Base-by-base conservation (phyloP, 2,797 vertebrate genomes). In the Alfaro cultratus region DNA sequence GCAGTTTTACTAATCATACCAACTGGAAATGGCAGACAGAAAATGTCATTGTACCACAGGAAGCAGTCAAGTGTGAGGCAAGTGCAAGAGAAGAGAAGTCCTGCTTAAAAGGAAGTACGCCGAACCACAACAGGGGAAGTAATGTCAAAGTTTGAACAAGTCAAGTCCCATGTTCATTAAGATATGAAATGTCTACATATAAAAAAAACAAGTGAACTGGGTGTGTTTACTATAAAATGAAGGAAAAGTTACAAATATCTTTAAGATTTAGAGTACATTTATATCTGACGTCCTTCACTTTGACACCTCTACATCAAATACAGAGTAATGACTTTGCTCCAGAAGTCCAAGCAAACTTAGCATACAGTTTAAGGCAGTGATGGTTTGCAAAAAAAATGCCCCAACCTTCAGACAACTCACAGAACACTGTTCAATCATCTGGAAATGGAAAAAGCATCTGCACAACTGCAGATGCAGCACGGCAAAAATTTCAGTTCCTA, bases 111-210 rank as follows among this genome's bases (percentile, higher is more conserved):
- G 88, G 91, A 91, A 93, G 82, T 77, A 18, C 18, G 51, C 43
- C 39, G 1, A 80, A 88, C 89, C 92, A 85, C 89, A 90, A 87
- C 51, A 79, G 86, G 23, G 86, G 91, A 92, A 93, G 86, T 87
- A 71, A 81, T 76, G 78, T 85, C 55, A 71, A 68, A 76, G 67
- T 55, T 77, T 23, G 31, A 72, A 80, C 41, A 79, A 75, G 71
- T 29, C 49, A 68, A 55, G 46, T 34, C 26, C 47, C 18, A 73
- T 4, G 11, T 62, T 64, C 62, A 77, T 72, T 41, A 57, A 51
- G 74, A 36, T 68, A 78, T 31, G 12, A 78, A 67, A 81, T 21
- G 23, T 29, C 43, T 18, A 12, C 9, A 64, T 34, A 31, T 62
- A 62, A 16, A 77, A n/a, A 60, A 29, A 70, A 41, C 13, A 68